Conservation (phyloP, 2,113 vertebrate species). For the Saimiri boliviensis region DNA sequence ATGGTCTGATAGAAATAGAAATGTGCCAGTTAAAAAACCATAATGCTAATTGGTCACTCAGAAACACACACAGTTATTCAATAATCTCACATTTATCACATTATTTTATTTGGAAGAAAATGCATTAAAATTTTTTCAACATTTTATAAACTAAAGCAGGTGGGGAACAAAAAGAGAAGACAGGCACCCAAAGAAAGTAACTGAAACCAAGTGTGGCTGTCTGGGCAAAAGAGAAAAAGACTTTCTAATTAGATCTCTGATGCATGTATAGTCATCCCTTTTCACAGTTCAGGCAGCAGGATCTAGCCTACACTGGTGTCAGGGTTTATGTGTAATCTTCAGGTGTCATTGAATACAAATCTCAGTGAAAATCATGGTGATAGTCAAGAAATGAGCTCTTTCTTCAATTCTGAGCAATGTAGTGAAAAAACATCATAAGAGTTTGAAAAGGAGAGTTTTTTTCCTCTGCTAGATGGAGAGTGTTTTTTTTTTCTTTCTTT, state of each 20-base stretch:
- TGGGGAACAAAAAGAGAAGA: slow-evolving; percentile 22
- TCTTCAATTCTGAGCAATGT: slow-evolving; percentile 59
- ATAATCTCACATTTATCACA: slow-evolving; percentile 27
- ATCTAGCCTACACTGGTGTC: slow-evolving; percentile 45
- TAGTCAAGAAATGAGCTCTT: slow-evolving; percentile 66
- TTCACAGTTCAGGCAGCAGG: background rate
- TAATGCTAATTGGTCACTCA: background rate
- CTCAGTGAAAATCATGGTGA: slow-evolving; percentile 61
- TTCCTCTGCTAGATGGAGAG: slow-evolving; percentile 51
- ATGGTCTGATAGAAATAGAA: slow-evolving; percentile 32
- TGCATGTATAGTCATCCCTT: background rate
- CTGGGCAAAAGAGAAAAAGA: background rate
- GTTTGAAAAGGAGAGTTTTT: slow-evolving; percentile 52
- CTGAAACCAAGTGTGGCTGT: background rate
- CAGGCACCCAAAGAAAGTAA: background rate
- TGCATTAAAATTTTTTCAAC: background rate
- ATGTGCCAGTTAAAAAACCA: slow-evolving; percentile 45
- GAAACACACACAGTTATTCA: slow-evolving; percentile 24
- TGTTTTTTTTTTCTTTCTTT: background rate
- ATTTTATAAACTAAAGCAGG: slow-evolving; percentile 39
- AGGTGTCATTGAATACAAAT: slow-evolving; percentile 68
- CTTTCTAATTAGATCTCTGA: slow-evolving; percentile 59
- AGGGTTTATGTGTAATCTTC: slow-evolving; percentile 62
- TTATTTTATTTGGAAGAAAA: slow-evolving; percentile 33
- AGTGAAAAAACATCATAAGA: slow-evolving; percentile 53